Conservation (phyloP, 1,140 invertebrate species). For the Periplaneta americana region DNA sequence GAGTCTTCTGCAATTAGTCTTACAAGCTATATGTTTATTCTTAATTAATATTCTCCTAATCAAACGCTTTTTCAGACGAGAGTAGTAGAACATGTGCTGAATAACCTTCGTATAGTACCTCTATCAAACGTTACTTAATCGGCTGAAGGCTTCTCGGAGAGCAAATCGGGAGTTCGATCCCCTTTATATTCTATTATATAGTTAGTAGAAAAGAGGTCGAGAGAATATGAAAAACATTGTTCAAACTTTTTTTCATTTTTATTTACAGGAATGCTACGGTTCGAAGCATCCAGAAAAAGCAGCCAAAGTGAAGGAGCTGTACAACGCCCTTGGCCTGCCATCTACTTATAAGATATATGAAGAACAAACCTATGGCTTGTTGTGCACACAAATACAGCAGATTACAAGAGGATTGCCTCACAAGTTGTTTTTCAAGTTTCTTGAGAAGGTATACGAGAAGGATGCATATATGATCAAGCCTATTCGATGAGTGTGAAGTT, state of each 20-base stretch:
- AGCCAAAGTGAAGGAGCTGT: conserved; percentile 40
- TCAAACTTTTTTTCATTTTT: background rate
- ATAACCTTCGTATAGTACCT: too few relatives aligned
- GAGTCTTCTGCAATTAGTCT: too few relatives aligned
- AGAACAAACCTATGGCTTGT: conserved; percentile 31
- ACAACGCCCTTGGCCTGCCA: conserved; percentile 37
- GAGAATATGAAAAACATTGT: too few relatives aligned
- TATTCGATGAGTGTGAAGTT: background rate
- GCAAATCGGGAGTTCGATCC: too few relatives aligned
- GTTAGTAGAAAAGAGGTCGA: too few relatives aligned
- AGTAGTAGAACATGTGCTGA: too few relatives aligned
- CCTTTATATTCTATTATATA: too few relatives aligned
- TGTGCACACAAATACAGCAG: conserved; percentile 31
- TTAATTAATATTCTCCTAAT: too few relatives aligned
- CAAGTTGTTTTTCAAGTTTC: conserved; percentile 33
- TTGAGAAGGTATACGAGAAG: conserved; percentile 32
- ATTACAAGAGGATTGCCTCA: conserved; percentile 32
- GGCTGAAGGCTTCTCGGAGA: too few relatives aligned
- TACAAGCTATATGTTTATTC: too few relatives aligned
- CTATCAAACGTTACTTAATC: too few relatives aligned
- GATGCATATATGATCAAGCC: background rate
- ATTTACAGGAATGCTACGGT: conserved; percentile 42
- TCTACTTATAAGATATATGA: conserved; percentile 40
- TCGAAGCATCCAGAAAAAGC: conserved; percentile 35
- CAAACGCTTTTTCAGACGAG: too few relatives aligned